Base-by-base conservation (phyloP, 2,797 vertebrate genomes). In the Cirrhinus mrigala region DNA sequence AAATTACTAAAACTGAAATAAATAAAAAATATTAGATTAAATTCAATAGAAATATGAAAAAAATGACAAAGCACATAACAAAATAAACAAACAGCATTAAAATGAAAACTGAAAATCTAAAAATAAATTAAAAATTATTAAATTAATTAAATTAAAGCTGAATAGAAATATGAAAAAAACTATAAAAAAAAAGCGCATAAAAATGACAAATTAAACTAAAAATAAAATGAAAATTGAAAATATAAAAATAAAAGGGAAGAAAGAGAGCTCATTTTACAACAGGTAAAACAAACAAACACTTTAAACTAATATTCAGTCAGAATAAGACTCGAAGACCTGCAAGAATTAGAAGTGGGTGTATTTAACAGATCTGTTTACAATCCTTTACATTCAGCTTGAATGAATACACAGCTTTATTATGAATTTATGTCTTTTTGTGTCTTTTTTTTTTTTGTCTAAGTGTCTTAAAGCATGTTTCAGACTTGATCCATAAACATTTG, bases 201-300 rank as follows among this genome's bases (percentile, higher is more conserved):
- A 46, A 46, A 46, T 46, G 44, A 46, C 9, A 46, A 46, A 46
- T 44, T 44, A 0, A 44, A 44, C 40, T 46, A 9, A 46, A 9
- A 46, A 46, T 46, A 10, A 46, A 37, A 37, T 37, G 33, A 37
- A 33, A 33, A 33, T 33, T 33, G 1, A 33, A 44, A 44, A 44
- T 44, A 9, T 46, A 9, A 46, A 46, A 46, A 46, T 46, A 95
- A 93, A 76, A 93, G 95, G n/a, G 87, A 92, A 84, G 90, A 95
- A 7, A 93, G 96, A 18, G 93, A 95, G 62, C 95, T 95, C 40
- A 88, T 91, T 15, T 3, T 97, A 79, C 91, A 92, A 37, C 93
- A 97, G 96, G 98, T 98, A 94, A 4, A 52, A 15, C 46, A 3
- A 8, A 54, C 1, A 15, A 12, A 64, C 58, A 20, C 15, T 54